phyloP scores from a whole-genome alignment of 2,113 vertebrate species.

The Manacus vitellinus region DNA sequence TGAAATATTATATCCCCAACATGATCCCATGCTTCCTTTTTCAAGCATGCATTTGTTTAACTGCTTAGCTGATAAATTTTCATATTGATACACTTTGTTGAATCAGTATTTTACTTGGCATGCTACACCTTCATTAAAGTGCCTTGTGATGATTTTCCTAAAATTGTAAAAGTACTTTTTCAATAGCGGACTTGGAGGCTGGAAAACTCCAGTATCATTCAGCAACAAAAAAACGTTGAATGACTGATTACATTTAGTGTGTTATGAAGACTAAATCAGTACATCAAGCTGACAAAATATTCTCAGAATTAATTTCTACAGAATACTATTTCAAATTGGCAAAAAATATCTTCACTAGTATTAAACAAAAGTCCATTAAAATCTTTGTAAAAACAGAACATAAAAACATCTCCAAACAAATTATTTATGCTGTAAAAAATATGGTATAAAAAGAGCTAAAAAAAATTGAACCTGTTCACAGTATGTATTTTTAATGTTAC shows the following conservation, averaged over 20 bases:
- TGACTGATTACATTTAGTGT: conserved; percentile 24
- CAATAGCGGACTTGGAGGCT: not conserved
- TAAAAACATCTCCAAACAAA: conserved; percentile 62
- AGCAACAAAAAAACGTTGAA: not conserved
- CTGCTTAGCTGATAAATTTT: conserved; percentile 9
- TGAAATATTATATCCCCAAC: conserved; percentile 51
- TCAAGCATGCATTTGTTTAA: conserved; percentile 59
- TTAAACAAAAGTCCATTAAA: conserved; percentile 59
- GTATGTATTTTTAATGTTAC: conserved; percentile 72
- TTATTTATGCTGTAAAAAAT: conserved; percentile 68
- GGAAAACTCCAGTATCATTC: not conserved
- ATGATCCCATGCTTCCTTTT: conserved; percentile 46
- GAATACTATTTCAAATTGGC: conserved; percentile 43
- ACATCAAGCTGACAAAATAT: not conserved
- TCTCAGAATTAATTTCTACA: conserved; percentile 27
- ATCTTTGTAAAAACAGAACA: conserved; percentile 61
- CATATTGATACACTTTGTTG: not conserved
- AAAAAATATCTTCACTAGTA: conserved; percentile 56
- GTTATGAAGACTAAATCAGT: not conserved
- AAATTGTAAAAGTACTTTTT: not conserved
- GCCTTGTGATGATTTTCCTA: conserved; percentile 18
- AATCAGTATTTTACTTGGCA: conserved; percentile 31
- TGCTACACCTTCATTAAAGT: conserved; percentile 47
- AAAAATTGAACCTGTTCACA: conserved; percentile 74
- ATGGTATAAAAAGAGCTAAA: conserved; percentile 71